Base-by-base conservation (phyloP, 2,888 invertebrate genomes). In the Leucoptera coffeella region DNA sequence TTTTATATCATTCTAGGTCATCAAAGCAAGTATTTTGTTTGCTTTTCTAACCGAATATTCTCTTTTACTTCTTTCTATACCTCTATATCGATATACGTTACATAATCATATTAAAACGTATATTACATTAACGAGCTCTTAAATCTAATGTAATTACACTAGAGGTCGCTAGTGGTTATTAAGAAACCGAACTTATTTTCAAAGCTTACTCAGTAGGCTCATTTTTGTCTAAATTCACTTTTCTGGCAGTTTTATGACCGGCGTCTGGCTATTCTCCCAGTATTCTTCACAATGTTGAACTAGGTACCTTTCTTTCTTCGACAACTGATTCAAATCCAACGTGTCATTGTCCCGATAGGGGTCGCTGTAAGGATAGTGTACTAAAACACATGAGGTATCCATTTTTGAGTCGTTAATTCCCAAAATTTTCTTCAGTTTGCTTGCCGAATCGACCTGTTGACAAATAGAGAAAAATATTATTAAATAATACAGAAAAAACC, bases 211-310 rank as follows among this genome's bases (percentile, higher is more conserved):
- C n/a, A n/a, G n/a, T n/a, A n/a, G n/a, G n/a, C n/a, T n/a, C n/a
- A n/a, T n/a, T n/a, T n/a, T n/a, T 2, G 19, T 8, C 11, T 4
- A 12, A 20, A 19, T 57, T 74, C 77, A 78, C 65, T 76, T 74
- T 43, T 71, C 73, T 3, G 83, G 83, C 26, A 83, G 50, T 48
- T 79, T 75, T 34, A 83, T 73, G 29, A 82, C 73, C 31, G 82
- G 81, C 36, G 74, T 62, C 34, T 78, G 75, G 17, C 74, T 67
- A 39, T 74, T 72, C 34, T 77, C 78, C 72, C 80, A 75, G 31
- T 75, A 77, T 32, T 71, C 69, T 42, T 82, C 81, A 41, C 82
- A 83, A 45, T 78, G 77, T 35, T 82, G 78, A 14, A 81, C 73
- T 36, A 83, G 42, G 26, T 73, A 64, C 41, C 73, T 76, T 42